Evolutionary conservation across 2,113 vertebrate genomes (phyloP).

Genomic region (Rhodinocichla rosea): DNA sequence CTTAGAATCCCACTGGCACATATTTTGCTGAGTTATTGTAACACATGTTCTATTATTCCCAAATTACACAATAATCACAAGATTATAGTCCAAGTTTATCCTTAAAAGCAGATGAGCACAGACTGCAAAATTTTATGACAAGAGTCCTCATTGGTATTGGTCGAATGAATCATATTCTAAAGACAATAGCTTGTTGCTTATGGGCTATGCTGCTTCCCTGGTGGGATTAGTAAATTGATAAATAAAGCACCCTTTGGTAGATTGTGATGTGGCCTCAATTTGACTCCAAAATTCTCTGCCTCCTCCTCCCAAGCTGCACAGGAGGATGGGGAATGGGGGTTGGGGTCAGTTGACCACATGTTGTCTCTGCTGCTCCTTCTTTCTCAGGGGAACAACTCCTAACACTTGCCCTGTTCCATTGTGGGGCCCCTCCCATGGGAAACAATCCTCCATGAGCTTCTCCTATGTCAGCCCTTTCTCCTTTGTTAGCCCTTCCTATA

Average conservation of each 20-base stretch:
- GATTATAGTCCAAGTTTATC: conserved; percentile 4
- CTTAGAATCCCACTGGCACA: background rate
- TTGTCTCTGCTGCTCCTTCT: background rate
- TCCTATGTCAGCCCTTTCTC: background rate
- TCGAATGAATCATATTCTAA: background rate
- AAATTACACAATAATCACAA: background rate
- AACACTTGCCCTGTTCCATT: background rate
- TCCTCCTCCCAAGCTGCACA: background rate
- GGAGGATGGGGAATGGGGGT: background rate
- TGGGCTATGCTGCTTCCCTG: background rate
- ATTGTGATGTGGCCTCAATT: rapidly evolving
- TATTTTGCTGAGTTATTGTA: background rate
- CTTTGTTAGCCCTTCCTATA: background rate
- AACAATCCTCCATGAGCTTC: background rate
- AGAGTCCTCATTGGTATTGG: background rate
- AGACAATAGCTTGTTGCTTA: background rate
- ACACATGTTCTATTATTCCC: background rate
- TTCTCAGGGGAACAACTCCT: background rate
- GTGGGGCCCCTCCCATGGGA: background rate
- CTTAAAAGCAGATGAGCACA: background rate
- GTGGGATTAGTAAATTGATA: conserved; percentile 6
- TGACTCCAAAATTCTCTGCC: background rate
- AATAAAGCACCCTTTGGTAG: conserved; percentile 11
- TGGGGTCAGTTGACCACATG: background rate
- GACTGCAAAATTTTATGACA: background rate